A percentile compares a stretch with the other conserved stretches of the same genome.
These are phyloP conservation scores for Rhinogobius similis DNA, from an alignment of 2,113 vertebrate genomes.

Conservation along the genomic window DNA sequence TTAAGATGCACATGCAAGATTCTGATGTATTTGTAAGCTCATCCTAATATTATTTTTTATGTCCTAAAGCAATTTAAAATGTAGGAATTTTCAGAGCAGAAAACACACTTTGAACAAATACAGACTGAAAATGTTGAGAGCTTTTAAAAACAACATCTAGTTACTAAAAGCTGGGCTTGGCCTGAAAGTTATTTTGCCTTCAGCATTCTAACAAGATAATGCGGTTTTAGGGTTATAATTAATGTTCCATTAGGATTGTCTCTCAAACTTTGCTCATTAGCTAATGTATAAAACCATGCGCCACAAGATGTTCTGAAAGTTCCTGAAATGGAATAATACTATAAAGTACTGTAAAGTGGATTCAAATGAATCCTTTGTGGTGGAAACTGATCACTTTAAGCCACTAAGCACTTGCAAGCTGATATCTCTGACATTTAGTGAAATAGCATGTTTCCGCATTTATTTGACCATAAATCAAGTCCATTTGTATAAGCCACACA, in stretches of 20 bases:
- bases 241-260: neutral
- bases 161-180: slow-evolving; percentile 7
- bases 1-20: neutral
- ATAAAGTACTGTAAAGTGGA: neutral
- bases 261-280: too few relatives aligned
- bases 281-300: neutral
- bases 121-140: neutral
- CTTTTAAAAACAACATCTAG: too few relatives aligned
- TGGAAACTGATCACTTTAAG: slow-evolving; percentile 28
- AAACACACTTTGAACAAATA: neutral
- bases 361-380: slow-evolving; percentile 39
- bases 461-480: neutral
- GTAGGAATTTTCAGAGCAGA: neutral
- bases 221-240: slow-evolving; percentile 22
- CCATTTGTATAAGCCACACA: neutral
- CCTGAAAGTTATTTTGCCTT: slow-evolving; percentile 21
- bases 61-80: neutral
- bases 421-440: slow-evolving; percentile 46
- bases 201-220: slow-evolving; percentile 33
- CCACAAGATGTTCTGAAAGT: neutral
- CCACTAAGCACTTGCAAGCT: slow-evolving; percentile 3
- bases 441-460: slow-evolving; percentile 4
- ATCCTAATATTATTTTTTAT: neutral
- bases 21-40: neutral
- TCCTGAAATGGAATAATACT: neutral